Base-by-base conservation (phyloP, 2,888 invertebrate species). In the Trissolcus brochymenae region DNA sequence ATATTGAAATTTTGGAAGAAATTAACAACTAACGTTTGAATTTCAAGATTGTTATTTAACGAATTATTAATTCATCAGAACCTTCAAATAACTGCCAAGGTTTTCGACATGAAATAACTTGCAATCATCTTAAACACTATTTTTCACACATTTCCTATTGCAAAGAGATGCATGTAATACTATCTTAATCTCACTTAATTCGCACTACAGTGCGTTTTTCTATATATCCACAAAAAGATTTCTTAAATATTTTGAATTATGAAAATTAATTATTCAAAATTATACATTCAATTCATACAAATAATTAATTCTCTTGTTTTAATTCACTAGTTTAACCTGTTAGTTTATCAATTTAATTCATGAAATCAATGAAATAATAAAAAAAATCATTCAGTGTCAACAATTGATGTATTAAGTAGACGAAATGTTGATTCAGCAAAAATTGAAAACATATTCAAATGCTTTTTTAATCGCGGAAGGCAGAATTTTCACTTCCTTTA, bases 101-200 rank as follows among this genome's bases (percentile, higher is more conserved):
- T 77, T 79, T 76, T 68, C 51, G 68, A 55, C 60, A 61, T 64
- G 40, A 51, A 72, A 61, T 70, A 53, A 66, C 56, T 43, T 60
- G 76, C 79, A 74, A 80, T 77, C 61, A 68, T 25, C 43, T 59
- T 62, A 59, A 55, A 65, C 71, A 60, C 76, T 76, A 79, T 78
- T 80, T 80, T 80, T 80, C 79, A 77, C 80, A 79, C 80, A 76
- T 79, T 76, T 77, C 51, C 72, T 67, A 76, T 78, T 80, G 71
- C 78, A 16, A 66, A 46, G 43, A 14, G 59, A 55, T 66, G 61
- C 55, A 17, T 21, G 40, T 21, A 40, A 62, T 62, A 62, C 54
- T 59, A 61, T 67, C 68, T 65, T 43, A 60, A 46, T 46, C 9
- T 46, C 43, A 29, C 54, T 60, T 53, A 40, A 60, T 59, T 78